These are phyloP conservation scores for Drosophila miranda DNA, from an alignment of 1,140 invertebrate species.

Conservation along the genomic window DNA sequence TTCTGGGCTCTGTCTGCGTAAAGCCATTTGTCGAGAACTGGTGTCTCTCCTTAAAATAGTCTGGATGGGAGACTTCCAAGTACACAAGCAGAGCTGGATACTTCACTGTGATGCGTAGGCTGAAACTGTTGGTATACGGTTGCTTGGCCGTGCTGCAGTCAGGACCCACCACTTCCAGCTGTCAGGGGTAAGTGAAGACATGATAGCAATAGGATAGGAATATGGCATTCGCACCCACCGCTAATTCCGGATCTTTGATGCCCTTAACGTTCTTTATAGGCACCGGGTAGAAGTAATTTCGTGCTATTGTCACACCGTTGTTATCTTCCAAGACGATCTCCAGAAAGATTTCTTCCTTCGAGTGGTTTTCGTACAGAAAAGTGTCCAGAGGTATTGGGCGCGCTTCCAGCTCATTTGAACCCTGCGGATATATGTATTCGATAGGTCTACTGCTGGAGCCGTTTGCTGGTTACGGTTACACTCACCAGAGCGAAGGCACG, in stretches of 20 bases:
- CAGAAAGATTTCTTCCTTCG: constrained; percentile 51
- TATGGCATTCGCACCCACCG: constrained; percentile 6
- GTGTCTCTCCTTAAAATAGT: constrained; percentile 50
- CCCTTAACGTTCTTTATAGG: constrained; percentile 58
- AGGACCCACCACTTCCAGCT: constrained; percentile 47
- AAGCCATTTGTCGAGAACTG: constrained; percentile 81
- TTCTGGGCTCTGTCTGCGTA: constrained; percentile 62
- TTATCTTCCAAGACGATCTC: constrained; percentile 50
- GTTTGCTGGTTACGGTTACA: background rate
- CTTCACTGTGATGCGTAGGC: constrained; percentile 63
- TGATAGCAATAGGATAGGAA: background rate
- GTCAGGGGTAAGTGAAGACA: background rate
- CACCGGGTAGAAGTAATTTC: constrained; percentile 60
- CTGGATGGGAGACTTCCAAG: constrained; percentile 64
- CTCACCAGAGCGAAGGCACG: constrained; percentile 51
- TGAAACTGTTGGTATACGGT: constrained; percentile 73
- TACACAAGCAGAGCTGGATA: constrained; percentile 74
- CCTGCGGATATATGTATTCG: background rate
- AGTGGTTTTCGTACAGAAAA: constrained; percentile 34
- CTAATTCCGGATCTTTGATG: constrained; percentile 49
- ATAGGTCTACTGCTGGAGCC: too few relatives aligned
- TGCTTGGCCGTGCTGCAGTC: constrained; percentile 30
- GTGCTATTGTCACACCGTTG: constrained; percentile 21
- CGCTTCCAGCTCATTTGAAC: constrained; percentile 37
- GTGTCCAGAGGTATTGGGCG: constrained; percentile 34